phyloP scores from a whole-genome alignment of 2,797 vertebrate species.

The Okamejei kenojei region DNA sequence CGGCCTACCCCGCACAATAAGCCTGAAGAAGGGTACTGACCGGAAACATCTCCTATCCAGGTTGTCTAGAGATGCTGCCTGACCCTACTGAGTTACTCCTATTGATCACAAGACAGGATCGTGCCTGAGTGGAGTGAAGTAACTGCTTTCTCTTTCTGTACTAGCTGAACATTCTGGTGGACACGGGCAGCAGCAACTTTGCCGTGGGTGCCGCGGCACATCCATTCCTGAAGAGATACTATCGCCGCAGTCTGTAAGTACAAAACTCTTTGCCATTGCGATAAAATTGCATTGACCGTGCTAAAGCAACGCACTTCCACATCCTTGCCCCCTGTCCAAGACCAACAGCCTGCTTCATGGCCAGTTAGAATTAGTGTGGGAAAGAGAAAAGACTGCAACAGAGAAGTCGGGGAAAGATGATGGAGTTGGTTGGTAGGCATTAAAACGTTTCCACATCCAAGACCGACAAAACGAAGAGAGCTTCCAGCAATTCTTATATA shows the following conservation, averaged over 20 bases:
- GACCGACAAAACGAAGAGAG: not conserved
- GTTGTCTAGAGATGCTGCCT: too few species aligned
- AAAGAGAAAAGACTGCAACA: not conserved
- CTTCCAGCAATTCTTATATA: too few species aligned
- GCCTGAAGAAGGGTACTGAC: too few species aligned
- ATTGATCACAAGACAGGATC: not conserved
- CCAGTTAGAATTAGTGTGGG: not conserved
- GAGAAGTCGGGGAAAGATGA: not conserved
- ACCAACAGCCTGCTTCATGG: not conserved
- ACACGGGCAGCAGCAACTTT: conserved; percentile 97
- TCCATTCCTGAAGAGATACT: conserved; percentile 86
- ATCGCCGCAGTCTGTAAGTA: conserved; percentile 90
- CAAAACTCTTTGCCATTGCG: not conserved
- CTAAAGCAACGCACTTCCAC: not conserved
- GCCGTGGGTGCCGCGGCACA: conserved; percentile 92
- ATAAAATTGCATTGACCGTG: not conserved
- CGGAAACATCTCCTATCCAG: too few species aligned
- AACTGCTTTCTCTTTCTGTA: conserved; percentile 39
- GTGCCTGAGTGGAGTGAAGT: not conserved
- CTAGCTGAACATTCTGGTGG: conserved; percentile 94
- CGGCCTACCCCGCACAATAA: too few species aligned
- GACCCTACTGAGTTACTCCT: too few species aligned
- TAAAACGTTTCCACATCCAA: not conserved
- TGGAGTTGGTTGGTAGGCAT: not conserved
- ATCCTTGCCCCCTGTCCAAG: rapidly evolving